These are phyloP conservation scores for Bovichtus diacanthus DNA, from an alignment of 2,797 vertebrate species.

Conservation along the genomic window DNA sequence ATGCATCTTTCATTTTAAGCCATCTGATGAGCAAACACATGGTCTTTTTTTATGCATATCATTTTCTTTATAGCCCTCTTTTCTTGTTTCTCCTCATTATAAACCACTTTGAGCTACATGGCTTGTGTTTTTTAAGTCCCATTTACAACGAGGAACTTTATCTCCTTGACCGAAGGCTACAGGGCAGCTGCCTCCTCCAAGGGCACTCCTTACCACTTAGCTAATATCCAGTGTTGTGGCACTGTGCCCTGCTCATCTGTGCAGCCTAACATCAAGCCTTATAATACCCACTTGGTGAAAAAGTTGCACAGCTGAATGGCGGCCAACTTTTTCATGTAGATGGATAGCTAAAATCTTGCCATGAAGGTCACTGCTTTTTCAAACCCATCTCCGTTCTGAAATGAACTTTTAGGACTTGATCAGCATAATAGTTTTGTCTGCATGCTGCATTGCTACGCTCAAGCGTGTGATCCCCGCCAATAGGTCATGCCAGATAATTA, in stretches of 20 bases:
- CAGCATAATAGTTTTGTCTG: conserved; percentile 73
- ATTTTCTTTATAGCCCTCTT: background rate
- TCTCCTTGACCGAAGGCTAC: conserved; percentile 12
- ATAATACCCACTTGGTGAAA: background rate
- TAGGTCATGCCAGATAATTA: conserved; percentile 78
- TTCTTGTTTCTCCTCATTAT: background rate
- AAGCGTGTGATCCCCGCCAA: conserved; percentile 50
- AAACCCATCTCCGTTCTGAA: conserved; percentile 49
- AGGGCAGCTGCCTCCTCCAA: conserved; percentile 3
- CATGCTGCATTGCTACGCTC: conserved; percentile 34
- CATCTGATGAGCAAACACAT: background rate
- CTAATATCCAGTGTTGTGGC: conserved; percentile 24
- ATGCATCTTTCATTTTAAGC: background rate
- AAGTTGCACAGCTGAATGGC: conserved; percentile 26
- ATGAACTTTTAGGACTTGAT: conserved; percentile 66
- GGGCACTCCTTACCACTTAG: conserved; percentile 2
- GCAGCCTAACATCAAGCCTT: conserved; percentile 9
- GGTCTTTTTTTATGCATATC: background rate
- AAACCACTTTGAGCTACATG: background rate
- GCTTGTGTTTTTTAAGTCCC: background rate
- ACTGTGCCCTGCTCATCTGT: conserved; percentile 28
- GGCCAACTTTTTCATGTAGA: conserved; percentile 37
- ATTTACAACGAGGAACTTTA: background rate
- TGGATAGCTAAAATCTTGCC: conserved; percentile 43
- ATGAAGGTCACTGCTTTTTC: conserved; percentile 69